Conservation (phyloP, 2,113 vertebrate genomes). For the Ovis canadensis region DNA sequence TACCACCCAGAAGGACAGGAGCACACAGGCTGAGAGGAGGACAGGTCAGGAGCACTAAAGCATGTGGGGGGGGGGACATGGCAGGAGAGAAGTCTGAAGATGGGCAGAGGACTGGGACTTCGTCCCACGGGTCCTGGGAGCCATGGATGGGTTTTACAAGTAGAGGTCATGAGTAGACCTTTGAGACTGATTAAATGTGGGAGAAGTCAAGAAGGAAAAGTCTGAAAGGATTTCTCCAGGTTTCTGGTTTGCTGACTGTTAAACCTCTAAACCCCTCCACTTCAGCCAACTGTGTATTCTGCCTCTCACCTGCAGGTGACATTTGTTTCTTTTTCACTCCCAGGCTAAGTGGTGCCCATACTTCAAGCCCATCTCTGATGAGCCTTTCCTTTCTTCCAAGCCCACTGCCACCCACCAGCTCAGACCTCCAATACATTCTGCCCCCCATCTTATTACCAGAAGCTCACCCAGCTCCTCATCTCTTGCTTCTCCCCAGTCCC, state of each 20-base stretch:
- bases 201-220: background rate
- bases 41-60: background rate
- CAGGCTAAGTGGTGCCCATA: background rate
- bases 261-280: background rate
- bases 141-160: background rate
- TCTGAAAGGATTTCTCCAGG: background rate
- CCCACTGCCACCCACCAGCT: background rate
- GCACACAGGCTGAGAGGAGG: background rate
- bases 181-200: background rate
- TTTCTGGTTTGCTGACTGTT: background rate
- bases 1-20: background rate
- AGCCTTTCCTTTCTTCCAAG: background rate
- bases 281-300: background rate
- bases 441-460: background rate
- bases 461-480: background rate
- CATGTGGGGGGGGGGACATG: too few relatives aligned
- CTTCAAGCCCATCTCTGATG: background rate
- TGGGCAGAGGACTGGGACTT: background rate
- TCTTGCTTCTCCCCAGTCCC: background rate
- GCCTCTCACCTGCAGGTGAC: background rate
- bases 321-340: background rate
- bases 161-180: background rate
- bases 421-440: background rate
- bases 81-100: background rate
- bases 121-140: background rate